phyloP scores from a whole-genome alignment of 2,113 vertebrate genomes.

The Tautogolabrus adspersus region DNA sequence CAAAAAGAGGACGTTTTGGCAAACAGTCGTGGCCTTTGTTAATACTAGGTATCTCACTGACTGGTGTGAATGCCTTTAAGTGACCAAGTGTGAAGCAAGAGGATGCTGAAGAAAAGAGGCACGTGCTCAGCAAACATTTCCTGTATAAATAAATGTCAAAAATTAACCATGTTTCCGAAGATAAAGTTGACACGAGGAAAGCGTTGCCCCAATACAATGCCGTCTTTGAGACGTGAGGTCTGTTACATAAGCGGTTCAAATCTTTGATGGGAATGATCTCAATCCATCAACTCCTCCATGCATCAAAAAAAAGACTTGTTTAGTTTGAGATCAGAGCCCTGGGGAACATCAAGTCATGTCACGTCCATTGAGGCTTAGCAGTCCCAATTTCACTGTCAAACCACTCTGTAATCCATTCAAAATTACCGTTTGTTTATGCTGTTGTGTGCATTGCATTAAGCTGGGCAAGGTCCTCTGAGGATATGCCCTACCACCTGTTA shows the following conservation, averaged over 20 bases:
- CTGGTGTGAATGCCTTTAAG: constrained; percentile 27
- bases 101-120: background rate
- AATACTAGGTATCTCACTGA: constrained; percentile 16
- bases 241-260: constrained; percentile 18
- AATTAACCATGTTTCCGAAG: constrained; percentile 34
- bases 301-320: constrained; percentile 26
- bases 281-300: constrained; percentile 28
- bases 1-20: background rate
- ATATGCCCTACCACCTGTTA: constrained; percentile 14
- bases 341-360: constrained; percentile 20
- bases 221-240: constrained; percentile 29
- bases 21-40: constrained; percentile 7
- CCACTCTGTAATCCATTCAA: constrained; percentile 29
- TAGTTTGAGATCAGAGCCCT: constrained; percentile 20
- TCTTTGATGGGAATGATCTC: constrained; percentile 12
- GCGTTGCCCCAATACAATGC: constrained; percentile 14
- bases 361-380: constrained; percentile 19
- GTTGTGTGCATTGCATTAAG: constrained; percentile 14
- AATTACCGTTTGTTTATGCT: constrained; percentile 33
- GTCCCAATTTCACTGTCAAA: constrained; percentile 20
- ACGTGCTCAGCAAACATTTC: constrained; percentile 30
- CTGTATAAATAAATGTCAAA: constrained; percentile 42
- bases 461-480: constrained; percentile 22
- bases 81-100: constrained; percentile 20
- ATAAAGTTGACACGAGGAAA: constrained; percentile 36